Percentiles rank a stretch among this genome's conserved stretches.
Conservation (phyloP, 2,113 vertebrate genomes). For the Turdus rufiventris region DNA sequence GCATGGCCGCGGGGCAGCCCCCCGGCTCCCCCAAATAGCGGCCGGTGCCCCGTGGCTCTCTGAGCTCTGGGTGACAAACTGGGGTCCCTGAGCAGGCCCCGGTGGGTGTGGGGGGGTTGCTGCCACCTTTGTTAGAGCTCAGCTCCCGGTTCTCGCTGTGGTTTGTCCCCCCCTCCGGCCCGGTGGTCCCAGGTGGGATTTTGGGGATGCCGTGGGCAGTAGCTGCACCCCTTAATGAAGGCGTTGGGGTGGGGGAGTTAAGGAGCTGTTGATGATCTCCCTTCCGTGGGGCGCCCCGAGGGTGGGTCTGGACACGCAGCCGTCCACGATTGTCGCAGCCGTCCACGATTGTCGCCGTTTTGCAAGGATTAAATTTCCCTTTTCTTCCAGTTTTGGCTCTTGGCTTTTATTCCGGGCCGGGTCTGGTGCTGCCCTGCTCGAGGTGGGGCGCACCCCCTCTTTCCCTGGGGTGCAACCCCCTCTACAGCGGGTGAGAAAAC, state of each 20-base stretch:
- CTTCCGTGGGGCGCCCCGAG: rapidly evolving
- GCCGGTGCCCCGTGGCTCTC: rapidly evolving
- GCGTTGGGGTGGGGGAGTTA: not conserved
- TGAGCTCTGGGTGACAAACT: rapidly evolving
- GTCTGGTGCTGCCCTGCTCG: rapidly evolving
- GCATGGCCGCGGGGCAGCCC: conserved; percentile 55
- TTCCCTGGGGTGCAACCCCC: not conserved
- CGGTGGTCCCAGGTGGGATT: not conserved
- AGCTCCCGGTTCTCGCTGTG: rapidly evolving
- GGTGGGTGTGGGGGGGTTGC: rapidly evolving
- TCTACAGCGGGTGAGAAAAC: not conserved
- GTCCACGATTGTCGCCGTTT: rapidly evolving
- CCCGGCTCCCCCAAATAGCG: not conserved
- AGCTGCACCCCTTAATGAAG: not conserved
- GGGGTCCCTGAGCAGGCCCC: not conserved
- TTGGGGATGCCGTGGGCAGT: rapidly evolving
- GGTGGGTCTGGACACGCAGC: rapidly evolving
- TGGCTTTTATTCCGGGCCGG: not conserved
- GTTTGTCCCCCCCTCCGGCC: rapidly evolving
- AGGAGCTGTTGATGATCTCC: not conserved
- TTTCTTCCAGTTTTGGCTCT: not conserved
- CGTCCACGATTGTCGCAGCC: not conserved
- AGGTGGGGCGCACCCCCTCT: not conserved
- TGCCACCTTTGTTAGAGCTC: rapidly evolving
- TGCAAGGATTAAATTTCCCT: not conserved